Evolutionary conservation across 2,797 vertebrate species (phyloP), one percentile per base, ranked within the genome.

Genomic region (Phylloscopus collybita): DNA sequence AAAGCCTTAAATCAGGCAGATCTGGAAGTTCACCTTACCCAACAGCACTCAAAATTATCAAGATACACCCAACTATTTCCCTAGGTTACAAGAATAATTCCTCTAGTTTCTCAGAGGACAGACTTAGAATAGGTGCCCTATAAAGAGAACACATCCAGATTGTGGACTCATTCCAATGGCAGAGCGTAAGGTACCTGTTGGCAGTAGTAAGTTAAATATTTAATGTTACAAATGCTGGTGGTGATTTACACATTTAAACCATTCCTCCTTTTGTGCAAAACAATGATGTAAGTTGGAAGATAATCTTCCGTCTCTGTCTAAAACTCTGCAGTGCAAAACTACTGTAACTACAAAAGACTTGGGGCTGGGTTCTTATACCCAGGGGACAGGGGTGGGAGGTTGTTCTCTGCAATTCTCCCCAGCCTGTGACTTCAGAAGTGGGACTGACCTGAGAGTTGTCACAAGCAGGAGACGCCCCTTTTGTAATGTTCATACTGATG

Each of bases 331-430:
- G 64, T 8, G 27, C 32, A 50, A 67, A 86, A 74, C 45, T 72
- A 47, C 18, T 36, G 13, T 16, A 89, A 78, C 26, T 45, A 57
- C 38, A 57, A 36, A 8, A 19, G 25, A 44, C 23, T 30, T 45
- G 20, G 18, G 4, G 27, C 10, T 73, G 11, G 2, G 9, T 32
- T 60, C 29, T 38, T 30, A 15, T 34, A 29, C 18, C 32, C 6
- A 32, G 21, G 15, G 7, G 3, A 11, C 0, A 0, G 1, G 32
- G 8, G 7, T 40, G 6, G 20, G 16, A 51, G 8, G 11, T 26
- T 16, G 5, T 4, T 36, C 27, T 64, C 73, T 40, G 9, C 40
- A 92, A 16, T 34, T 78, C 10, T 53, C 34, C 34, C 36, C 29
- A 30, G 3, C 4, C n/a, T 56, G 42, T 49, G 53, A 27, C 21